Percentiles rank a stretch among this genome's conserved stretches.
Evolutionary conservation across 1,140 invertebrate genomes (phyloP).

Genomic region (Lepidostoma basale): DNA sequence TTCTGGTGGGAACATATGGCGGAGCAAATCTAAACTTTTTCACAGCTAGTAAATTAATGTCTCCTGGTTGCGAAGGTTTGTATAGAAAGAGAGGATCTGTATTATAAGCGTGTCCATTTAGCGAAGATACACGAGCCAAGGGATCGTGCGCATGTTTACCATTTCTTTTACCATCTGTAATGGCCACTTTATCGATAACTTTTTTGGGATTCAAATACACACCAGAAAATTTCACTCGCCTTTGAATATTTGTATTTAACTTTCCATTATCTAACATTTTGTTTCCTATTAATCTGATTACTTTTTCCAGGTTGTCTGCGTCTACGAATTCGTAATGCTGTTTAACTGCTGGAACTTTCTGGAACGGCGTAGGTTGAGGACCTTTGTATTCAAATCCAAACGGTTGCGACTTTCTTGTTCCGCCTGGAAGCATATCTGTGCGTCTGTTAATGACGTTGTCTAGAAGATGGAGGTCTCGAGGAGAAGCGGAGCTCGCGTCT

Average conservation of each 20-base stretch:
- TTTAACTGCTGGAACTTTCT: background rate
- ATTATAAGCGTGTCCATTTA: conserved; percentile 32
- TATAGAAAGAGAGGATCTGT: conserved; percentile 54
- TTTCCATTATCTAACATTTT: conserved; percentile 7
- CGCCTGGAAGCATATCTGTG: background rate
- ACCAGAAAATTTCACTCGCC: conserved; percentile 6
- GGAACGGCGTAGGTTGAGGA: background rate
- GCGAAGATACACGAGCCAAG: background rate
- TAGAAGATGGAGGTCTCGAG: background rate
- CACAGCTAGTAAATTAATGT: conserved; percentile 59
- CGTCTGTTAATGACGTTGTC: background rate
- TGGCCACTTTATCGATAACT: background rate
- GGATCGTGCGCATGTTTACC: background rate
- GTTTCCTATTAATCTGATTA: background rate
- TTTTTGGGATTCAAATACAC: conserved; percentile 2
- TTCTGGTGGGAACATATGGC: conserved; percentile 12
- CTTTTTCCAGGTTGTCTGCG: background rate
- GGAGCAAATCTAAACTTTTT: conserved; percentile 53
- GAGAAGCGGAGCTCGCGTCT: background rate
- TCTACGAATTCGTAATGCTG: background rate
- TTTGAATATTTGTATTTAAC: background rate
- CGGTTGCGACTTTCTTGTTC: conserved; percentile 2
- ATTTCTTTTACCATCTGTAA: background rate
- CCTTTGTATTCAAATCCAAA: conserved; percentile 18
- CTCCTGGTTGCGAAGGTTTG: conserved; percentile 55